These are phyloP conservation scores for Mesaphorura yosii DNA, from an alignment of 1,140 invertebrate genomes.

Conservation along the genomic window DNA sequence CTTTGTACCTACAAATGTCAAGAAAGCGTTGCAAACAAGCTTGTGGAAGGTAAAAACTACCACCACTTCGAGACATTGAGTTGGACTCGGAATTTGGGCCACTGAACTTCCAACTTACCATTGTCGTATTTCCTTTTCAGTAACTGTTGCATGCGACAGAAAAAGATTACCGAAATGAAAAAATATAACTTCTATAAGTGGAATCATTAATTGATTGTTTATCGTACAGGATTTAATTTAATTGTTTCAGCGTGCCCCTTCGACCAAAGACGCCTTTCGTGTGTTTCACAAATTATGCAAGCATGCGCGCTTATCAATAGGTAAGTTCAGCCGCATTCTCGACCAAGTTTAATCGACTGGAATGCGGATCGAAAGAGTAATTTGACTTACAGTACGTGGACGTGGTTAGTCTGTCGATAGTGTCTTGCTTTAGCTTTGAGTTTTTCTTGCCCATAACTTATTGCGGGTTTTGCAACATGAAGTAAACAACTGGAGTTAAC, in stretches of 20 bases:
- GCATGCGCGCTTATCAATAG: background rate
- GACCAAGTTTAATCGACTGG: background rate
- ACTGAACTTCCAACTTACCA: slow-evolving; percentile 54
- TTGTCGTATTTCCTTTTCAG: slow-evolving; percentile 71
- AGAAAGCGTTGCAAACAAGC: background rate
- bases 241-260: too few relatives aligned
- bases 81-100: background rate
- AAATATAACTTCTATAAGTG: background rate
- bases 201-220: too few relatives aligned
- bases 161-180: slow-evolving; percentile 11
- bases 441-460: slow-evolving; percentile 71
- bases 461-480: background rate
- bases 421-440: slow-evolving; percentile 83
- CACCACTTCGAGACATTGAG: background rate
- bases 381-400: slow-evolving; percentile 78
- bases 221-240: too few relatives aligned
- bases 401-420: slow-evolving; percentile 71
- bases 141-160: slow-evolving; percentile 49
- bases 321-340: background rate
- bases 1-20: slow-evolving; percentile 65
- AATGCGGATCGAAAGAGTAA: background rate
- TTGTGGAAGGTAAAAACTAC: background rate
- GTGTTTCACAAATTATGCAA: background rate
- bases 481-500: background rate
- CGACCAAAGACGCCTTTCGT: too few relatives aligned